Percentiles rank a stretch among this genome's conserved stretches.
phyloP scores from a whole-genome alignment of 53 echinoderm and acorn worm species.

The Pentamera pediparva region DNA sequence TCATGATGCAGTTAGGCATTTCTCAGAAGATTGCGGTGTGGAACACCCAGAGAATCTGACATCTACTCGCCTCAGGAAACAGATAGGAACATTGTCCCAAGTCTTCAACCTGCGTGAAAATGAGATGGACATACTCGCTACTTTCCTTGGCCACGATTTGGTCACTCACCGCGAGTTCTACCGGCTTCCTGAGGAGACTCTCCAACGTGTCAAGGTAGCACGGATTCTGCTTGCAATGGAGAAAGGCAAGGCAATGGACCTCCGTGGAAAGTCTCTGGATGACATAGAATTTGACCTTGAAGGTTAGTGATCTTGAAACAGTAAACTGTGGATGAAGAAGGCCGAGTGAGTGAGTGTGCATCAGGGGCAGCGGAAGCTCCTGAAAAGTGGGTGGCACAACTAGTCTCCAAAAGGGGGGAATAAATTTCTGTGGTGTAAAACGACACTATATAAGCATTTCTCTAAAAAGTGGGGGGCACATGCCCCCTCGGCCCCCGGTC shows the following conservation, averaged over 20 bases:
- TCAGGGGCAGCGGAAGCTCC: too few relatives aligned
- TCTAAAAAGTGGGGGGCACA: too few relatives aligned
- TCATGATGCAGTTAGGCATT: conserved; percentile 35
- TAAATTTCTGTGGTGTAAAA: not conserved
- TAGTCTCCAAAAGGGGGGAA: too few relatives aligned
- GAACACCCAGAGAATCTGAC: conserved; percentile 49
- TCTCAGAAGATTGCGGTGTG: conserved; percentile 8
- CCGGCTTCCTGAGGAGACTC: conserved; percentile 43
- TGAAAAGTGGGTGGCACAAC: too few relatives aligned
- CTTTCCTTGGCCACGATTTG: conserved; percentile 47
- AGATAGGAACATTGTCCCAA: conserved; percentile 54
- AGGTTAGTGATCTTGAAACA: conserved; percentile 32
- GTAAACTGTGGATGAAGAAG: conserved; percentile 7
- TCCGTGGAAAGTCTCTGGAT: conserved; percentile 48
- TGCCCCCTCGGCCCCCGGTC: too few relatives aligned
- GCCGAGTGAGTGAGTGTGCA: not conserved
- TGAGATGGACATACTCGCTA: conserved; percentile 50
- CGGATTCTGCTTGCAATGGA: conserved; percentile 50
- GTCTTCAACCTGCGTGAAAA: conserved; percentile 47
- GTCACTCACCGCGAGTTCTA: conserved; percentile 44
- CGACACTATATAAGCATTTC: not conserved
- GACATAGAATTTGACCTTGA: conserved; percentile 37
- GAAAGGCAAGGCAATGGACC: conserved; percentile 45
- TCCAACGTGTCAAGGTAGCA: conserved; percentile 45
- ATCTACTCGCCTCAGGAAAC: conserved; percentile 51